Conservation (phyloP, 2,888 invertebrate genomes). For the Lasioglossum morio region DNA sequence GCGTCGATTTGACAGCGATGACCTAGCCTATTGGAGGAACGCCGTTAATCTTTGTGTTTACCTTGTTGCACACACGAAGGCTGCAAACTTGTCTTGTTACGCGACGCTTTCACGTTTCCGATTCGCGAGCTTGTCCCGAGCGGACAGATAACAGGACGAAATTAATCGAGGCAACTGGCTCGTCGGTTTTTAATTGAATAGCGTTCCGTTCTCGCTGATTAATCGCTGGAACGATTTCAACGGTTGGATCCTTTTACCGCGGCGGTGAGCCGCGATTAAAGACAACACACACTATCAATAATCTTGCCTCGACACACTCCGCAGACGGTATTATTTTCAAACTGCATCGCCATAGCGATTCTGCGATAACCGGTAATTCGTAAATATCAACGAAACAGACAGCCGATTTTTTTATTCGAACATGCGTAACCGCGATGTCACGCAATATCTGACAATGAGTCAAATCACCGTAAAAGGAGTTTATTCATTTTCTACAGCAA, state of each 20-base stretch:
- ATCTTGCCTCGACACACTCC: not conserved
- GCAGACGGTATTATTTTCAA: not conserved
- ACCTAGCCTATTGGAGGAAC: constrained; percentile 1
- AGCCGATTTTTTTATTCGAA: not conserved
- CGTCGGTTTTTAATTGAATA: not conserved
- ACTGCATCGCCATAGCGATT: not conserved
- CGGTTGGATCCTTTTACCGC: not conserved
- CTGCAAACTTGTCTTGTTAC: not conserved
- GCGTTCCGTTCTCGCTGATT: not conserved
- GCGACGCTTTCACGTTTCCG: not conserved
- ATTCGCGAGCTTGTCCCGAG: not conserved
- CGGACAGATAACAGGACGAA: not conserved
- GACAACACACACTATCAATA: not conserved
- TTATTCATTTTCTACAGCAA: not conserved
- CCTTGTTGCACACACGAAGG: constrained; percentile 4
- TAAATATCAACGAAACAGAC: not conserved
- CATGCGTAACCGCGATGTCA: not conserved
- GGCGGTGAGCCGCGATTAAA: not conserved
- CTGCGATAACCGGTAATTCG: not conserved
- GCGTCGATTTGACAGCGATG: not conserved
- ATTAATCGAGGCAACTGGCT: not conserved
- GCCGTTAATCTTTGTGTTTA: not conserved
- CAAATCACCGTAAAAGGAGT: not conserved
- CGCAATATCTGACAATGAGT: not conserved
- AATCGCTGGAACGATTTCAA: not conserved